These are phyloP conservation scores for Crambe crambe DNA, from an alignment of 37 sponge, comb jelly and placozoan genomes.

Conservation along the genomic window DNA sequence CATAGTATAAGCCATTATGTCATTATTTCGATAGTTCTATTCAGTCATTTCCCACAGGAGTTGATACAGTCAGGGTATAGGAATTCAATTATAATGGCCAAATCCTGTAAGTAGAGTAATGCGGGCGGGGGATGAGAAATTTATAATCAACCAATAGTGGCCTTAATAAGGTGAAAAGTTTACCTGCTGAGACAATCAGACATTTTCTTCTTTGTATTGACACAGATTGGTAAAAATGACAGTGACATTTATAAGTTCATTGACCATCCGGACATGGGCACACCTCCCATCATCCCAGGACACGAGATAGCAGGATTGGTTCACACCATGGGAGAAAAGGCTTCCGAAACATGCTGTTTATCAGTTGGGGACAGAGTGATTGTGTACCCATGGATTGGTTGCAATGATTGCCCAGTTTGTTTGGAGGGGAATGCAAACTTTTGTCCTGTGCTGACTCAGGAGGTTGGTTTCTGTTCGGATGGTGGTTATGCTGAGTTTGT, in stretches of 20 bases:
- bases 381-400: slow-evolving; percentile 55
- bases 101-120: too few relatives aligned
- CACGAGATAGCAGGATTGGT: slow-evolving; percentile 56
- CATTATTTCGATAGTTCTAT: too few relatives aligned
- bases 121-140: too few relatives aligned
- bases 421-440: slow-evolving; percentile 1
- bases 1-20: too few relatives aligned
- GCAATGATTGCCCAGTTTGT: slow-evolving; percentile 37
- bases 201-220: too few relatives aligned
- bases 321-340: slow-evolving; percentile 16
- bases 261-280: slow-evolving; percentile 15
- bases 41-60: too few relatives aligned
- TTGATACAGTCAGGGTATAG: too few relatives aligned
- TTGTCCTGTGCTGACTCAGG: slow-evolving; percentile 7
- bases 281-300: slow-evolving; percentile 52
- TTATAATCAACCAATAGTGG: too few relatives aligned
- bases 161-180: too few relatives aligned
- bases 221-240: not conserved
- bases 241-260: not conserved
- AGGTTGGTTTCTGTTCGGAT: slow-evolving; percentile 29
- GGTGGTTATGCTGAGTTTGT: slow-evolving; percentile 64
- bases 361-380: slow-evolving; percentile 34
- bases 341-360: not conserved
- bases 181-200: not conserved
- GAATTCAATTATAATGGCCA: too few relatives aligned